Percentiles rank a stretch among this genome's conserved stretches.
phyloP scores from a whole-genome alignment of 64 coral and sea anemone species.

The Pocillopora damicornis region DNA sequence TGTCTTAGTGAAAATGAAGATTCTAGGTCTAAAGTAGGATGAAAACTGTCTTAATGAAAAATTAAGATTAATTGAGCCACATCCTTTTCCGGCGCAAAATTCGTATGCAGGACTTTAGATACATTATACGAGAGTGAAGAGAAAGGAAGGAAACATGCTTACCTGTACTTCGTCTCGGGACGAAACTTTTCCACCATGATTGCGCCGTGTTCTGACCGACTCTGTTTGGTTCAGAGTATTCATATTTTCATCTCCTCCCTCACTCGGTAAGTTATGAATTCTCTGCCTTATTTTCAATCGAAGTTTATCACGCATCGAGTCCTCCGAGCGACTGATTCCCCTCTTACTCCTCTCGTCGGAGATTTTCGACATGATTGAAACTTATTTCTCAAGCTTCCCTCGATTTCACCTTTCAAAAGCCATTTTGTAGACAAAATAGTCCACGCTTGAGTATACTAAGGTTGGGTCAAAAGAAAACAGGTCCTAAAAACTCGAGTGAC shows the following conservation, averaged over 20 bases:
- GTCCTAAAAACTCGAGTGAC: background rate
- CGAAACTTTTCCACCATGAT: background rate
- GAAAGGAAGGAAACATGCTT: background rate
- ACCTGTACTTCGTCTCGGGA: background rate
- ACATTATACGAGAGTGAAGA: background rate
- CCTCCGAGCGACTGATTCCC: background rate
- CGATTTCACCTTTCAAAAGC: background rate
- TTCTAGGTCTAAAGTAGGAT: background rate
- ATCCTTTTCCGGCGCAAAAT: background rate
- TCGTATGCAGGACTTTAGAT: background rate
- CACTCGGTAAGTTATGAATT: background rate
- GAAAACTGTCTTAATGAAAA: too few relatives aligned
- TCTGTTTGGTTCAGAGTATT: slow-evolving; percentile 6
- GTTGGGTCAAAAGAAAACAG: background rate
- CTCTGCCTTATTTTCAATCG: slow-evolving; percentile 20
- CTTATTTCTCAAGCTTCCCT: background rate
- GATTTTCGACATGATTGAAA: background rate
- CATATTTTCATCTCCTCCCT: slow-evolving; percentile 21
- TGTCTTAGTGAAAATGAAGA: background rate
- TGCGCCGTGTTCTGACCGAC: background rate
- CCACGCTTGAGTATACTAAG: background rate
- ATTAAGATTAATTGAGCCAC: too few relatives aligned
- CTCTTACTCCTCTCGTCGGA: background rate
- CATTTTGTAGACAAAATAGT: slow-evolving; percentile 6
- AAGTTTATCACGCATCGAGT: slow-evolving; percentile 14